These are phyloP conservation scores for Gandaritis pyraliata DNA, from an alignment of 2,888 invertebrate species.

Conservation along the genomic window DNA sequence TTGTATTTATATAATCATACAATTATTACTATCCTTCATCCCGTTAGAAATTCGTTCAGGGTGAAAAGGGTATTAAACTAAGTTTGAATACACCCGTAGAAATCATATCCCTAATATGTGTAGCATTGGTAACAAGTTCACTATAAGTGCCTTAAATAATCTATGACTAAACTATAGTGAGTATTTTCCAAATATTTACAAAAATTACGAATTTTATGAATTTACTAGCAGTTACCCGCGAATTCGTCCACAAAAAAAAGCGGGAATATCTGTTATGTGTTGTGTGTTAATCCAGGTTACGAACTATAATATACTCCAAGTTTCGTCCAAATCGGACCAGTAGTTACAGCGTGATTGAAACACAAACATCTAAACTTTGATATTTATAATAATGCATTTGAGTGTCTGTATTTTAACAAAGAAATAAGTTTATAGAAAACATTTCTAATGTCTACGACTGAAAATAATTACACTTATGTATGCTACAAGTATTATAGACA, in stretches of 20 bases:
- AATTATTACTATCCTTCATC: neutral
- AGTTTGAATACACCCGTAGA: neutral
- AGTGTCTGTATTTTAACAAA: neutral
- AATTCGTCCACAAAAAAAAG: too few species aligned
- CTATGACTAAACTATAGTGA: neutral
- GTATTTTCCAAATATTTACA: neutral
- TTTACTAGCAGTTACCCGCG: too few species aligned
- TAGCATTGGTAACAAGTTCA: neutral
- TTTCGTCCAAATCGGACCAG: too few species aligned
- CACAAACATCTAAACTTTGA: too few species aligned
- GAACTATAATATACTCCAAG: too few species aligned
- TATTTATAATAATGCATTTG: too few species aligned
- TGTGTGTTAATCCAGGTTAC: too few species aligned
- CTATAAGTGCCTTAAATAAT: neutral
- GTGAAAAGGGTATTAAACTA: neutral
- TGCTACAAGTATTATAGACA: slow-evolving; percentile 4
- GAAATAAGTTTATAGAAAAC: slow-evolving; percentile 1
- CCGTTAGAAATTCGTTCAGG: neutral
- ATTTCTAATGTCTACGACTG: slow-evolving; percentile 10
- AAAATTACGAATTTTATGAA: neutral
- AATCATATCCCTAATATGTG: neutral
- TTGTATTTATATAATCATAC: neutral
- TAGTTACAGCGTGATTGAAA: too few species aligned
- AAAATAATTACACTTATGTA: neutral
- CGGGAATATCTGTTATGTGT: too few species aligned